Percentiles rank a stretch among this genome's conserved stretches.
Conservation (phyloP, 2,797 vertebrate species). For the Microctenopoma steveboyesi region DNA sequence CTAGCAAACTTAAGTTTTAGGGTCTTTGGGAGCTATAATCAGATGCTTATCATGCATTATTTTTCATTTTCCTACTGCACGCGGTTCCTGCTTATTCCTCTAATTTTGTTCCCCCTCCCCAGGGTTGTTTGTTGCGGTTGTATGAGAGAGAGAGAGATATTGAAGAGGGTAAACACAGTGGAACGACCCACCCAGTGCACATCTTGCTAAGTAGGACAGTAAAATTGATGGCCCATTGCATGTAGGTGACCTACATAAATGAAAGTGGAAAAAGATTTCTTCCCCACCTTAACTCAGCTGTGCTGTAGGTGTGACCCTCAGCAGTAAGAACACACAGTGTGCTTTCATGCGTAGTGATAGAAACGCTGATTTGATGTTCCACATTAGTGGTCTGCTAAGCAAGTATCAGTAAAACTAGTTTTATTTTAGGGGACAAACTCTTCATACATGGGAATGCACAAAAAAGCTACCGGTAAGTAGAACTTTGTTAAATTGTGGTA, state of each 20-base stretch:
- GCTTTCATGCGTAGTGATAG: slow-evolving; percentile 19
- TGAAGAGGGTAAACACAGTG: not conserved
- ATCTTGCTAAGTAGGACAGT: slow-evolving; percentile 75
- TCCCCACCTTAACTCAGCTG: slow-evolving; percentile 39
- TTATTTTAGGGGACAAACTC: not conserved
- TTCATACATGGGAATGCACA: not conserved
- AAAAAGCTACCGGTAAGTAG: not conserved
- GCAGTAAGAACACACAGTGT: slow-evolving; percentile 16
- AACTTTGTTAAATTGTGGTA: not conserved
- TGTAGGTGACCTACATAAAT: slow-evolving; percentile 78
- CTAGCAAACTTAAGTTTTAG: not conserved
- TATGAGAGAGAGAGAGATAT: slow-evolving; percentile 13
- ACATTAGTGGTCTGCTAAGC: slow-evolving; percentile 24
- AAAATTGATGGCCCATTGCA: slow-evolving; percentile 74
- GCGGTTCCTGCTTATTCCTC: slow-evolving; percentile 47
- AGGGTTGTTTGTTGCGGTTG: slow-evolving; percentile 36
- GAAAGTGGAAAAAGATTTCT: slow-evolving; percentile 62
- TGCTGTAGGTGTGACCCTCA: slow-evolving; percentile 48
- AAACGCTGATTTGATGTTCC: slow-evolving; percentile 49
- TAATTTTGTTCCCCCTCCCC: slow-evolving; percentile 45
- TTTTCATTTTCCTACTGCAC: slow-evolving; percentile 35
- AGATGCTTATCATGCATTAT: not conserved
- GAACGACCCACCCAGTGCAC: slow-evolving; percentile 3
- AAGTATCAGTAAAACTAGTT: not conserved
- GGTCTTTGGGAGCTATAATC: not conserved